A percentile compares a stretch with the other conserved stretches of the same genome.
phyloP scores from a whole-genome alignment of 2,797 vertebrate species.

The Todus mexicanus region DNA sequence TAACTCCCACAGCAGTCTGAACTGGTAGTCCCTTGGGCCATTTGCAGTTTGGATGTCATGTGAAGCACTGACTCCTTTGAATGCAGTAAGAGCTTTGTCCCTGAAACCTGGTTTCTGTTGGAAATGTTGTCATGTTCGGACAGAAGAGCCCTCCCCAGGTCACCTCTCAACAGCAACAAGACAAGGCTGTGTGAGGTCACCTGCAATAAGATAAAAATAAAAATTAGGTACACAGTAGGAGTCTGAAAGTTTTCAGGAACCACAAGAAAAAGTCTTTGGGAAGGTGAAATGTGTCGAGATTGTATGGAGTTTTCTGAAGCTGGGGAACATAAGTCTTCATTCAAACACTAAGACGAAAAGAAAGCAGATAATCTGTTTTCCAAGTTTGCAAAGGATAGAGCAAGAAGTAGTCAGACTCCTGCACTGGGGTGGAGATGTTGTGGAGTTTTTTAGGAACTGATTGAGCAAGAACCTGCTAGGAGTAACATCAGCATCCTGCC shows the following conservation, averaged over 20 bases:
- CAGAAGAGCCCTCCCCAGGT: background rate
- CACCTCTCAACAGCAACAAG: background rate
- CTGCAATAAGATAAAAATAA: background rate
- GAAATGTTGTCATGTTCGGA: background rate
- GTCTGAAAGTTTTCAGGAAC: background rate
- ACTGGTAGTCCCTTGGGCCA: background rate
- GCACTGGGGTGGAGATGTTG: background rate
- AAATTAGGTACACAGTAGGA: background rate
- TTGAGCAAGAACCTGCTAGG: background rate
- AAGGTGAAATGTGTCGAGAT: background rate
- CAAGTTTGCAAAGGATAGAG: background rate
- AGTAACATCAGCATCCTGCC: background rate
- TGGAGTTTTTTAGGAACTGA: background rate
- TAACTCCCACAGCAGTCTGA: background rate
- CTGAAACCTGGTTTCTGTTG: background rate
- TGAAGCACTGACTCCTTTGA: background rate
- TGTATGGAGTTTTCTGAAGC: background rate
- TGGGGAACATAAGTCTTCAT: background rate
- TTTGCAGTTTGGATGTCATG: background rate
- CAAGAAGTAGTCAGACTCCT: background rate
- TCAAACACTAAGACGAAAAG: background rate
- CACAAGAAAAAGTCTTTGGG: background rate
- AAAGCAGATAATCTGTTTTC: background rate
- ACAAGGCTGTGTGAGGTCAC: background rate
- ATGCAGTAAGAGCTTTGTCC: background rate